Evolutionary conservation across 2,797 vertebrate species (phyloP), one percentile per base, ranked within the genome.

Genomic region (Tiaroga cobitis): DNA sequence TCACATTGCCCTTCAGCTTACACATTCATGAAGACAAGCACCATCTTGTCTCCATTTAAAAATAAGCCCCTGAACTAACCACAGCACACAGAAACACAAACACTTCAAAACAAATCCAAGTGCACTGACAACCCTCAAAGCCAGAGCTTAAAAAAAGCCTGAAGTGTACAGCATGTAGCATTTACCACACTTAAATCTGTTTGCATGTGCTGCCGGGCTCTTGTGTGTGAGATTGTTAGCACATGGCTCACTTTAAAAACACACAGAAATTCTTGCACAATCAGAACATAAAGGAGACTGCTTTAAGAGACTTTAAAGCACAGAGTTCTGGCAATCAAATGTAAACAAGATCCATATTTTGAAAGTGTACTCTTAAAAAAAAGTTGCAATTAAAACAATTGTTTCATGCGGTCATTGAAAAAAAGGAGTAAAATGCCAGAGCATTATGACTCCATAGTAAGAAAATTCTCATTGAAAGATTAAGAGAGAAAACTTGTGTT

Each of bases 1-100:
- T 91, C 90, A 68, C 88, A 77, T 73, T 69, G 49, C 87, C 63
- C 32, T 85, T 79, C 84, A 82, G 87, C 80, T 76, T 19, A 79
- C 37, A 11, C 8, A 67, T 83, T 77, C 8, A 68, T 15, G 74
- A 39, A 83, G 65, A 83, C 56, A 78, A 81, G 85, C 85, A 85
- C 59, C 39, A 63, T 75, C 68, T 61, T 56, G 86, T 82, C 51
- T 39, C 32, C 34, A 59, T 73, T 34, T 54, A 19, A 39, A 69
- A 54, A 70, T 49, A 70, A 83, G 56, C 78, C 68, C 41, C 18
- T 5, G 4, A 63, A 59, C 65, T 19, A 26, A 68, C 54, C 43
- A 8, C 67, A 74, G 39, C 46, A 46, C 76, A 68, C 72, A 29
- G 21, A 83, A 86, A 82, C 74, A 49, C 59, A 79, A 84, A 79